These are phyloP conservation scores for Anthonomus grandis DNA, from an alignment of 1,140 invertebrate species.

Conservation along the genomic window DNA sequence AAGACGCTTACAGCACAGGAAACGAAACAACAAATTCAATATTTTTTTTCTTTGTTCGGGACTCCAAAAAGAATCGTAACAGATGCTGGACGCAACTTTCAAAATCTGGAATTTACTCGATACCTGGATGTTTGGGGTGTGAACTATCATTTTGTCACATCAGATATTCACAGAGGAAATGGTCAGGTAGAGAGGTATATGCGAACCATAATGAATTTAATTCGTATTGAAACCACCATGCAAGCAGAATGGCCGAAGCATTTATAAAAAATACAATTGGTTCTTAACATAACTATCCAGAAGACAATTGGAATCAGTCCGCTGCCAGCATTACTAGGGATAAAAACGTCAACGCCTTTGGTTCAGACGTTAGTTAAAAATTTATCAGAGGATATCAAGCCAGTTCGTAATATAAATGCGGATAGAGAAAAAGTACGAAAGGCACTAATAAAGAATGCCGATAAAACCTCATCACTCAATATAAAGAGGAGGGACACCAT, in stretches of 20 bases:
- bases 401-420: constrained; percentile 5
- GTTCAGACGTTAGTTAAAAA: constrained; percentile 4
- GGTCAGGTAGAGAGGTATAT: constrained; percentile 42
- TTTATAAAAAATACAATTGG: constrained; percentile 23
- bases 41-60: constrained; percentile 3
- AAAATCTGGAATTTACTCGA: neutral
- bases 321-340: constrained; percentile 11
- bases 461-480: neutral
- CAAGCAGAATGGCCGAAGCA: constrained; percentile 6
- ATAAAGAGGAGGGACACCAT: neutral
- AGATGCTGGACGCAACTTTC: constrained; percentile 17
- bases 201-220: constrained; percentile 33
- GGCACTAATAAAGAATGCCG: neutral
- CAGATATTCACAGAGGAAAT: constrained; percentile 35
- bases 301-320: constrained; percentile 19
- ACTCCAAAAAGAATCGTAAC: constrained; percentile 32
- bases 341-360: constrained; percentile 7
- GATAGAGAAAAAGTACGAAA: constrained; percentile 7
- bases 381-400: neutral
- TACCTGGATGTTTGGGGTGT: neutral
- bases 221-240: constrained; percentile 23
- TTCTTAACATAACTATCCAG: constrained; percentile 20
- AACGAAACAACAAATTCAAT: constrained; percentile 1
- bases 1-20: constrained; percentile 2
- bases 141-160: constrained; percentile 17